Base-by-base conservation (phyloP, 2,797 vertebrate species). In the Tauraco hartlaubi region DNA sequence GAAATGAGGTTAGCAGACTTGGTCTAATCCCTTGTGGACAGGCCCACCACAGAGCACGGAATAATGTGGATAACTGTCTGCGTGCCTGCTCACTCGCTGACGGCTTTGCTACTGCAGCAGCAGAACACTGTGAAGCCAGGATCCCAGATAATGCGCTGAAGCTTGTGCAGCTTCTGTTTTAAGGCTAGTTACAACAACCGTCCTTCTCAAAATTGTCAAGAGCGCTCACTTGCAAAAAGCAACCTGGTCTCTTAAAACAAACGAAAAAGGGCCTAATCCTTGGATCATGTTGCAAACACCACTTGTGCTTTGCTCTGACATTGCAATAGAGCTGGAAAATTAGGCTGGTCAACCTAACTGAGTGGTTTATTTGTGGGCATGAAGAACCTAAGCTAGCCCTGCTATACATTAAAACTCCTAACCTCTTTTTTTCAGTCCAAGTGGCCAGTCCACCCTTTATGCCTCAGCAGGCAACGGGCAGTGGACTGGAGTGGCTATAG, bases 1-100 rank as follows among this genome's bases (percentile, higher is more conserved):
- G 89, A 95, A 96, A 97, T 85, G 90, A 96, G 92, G 95, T 96
- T 97, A 96, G 87, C 97, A 96, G 96, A 96, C 96, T 95, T 95
- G 90, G 91, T 22, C 55, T 92, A 95, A 96, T 97, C 92, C 95
- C 93, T 85, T 16, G 41, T 69, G 95, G 94, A 89, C 63, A 92
- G 94, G 94, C 93, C 96, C 94, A 97, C 93, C 95, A 35, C 85
- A 72, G 92, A 94, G 92, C 23, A 3, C 64, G 90, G 92, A 93
- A 95, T 92, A 84, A 91, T 54, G 80, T 83, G 94, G 92, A 85
- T 88, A 71, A 79, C 63, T 56, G 59, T 44, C 83, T 56, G 90
- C 26, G 81, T 83, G 85, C 73, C 66, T 89, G 77, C 82, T 91
- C 3, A 7, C 88, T 83, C 3, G 6, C 90, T 83, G 83, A 83